These are phyloP conservation scores for Fragum fragum DNA, from an alignment of 2,888 invertebrate genomes.

Conservation along the genomic window DNA sequence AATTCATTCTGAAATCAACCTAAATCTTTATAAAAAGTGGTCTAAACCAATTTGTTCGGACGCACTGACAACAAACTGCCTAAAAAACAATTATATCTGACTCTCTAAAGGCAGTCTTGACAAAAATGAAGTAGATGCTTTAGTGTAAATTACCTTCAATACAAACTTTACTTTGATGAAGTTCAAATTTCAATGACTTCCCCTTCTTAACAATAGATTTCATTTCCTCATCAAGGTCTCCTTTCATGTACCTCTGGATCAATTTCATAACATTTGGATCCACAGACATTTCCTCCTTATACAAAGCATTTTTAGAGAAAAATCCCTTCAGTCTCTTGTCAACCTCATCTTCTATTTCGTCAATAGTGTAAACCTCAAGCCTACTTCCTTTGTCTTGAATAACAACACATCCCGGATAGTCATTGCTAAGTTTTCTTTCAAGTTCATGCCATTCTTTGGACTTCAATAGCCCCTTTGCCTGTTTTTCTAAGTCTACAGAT, in stretches of 20 bases:
- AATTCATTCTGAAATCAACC: too few relatives aligned
- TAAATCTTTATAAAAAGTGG: too few relatives aligned
- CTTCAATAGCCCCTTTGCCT: constrained; percentile 19
- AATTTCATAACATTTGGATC: constrained; percentile 32
- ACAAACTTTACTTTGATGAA: constrained; percentile 15
- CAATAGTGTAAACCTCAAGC: constrained; percentile 46
- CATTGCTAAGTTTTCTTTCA: constrained; percentile 31
- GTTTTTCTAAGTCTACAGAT: constrained; percentile 35
- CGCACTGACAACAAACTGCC: too few relatives aligned
- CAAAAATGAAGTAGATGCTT: too few relatives aligned
- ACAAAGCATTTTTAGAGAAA: constrained; percentile 43
- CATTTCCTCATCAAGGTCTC: constrained; percentile 20
- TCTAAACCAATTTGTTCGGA: too few relatives aligned
- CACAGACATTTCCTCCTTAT: constrained; percentile 40
- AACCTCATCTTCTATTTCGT: constrained; percentile 29
- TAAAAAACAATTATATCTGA: too few relatives aligned
- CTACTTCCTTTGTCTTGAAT: constrained; percentile 8
- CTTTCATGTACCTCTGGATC: constrained; percentile 26
- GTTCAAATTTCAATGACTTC: constrained; percentile 8
- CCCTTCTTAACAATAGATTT: constrained; percentile 15
- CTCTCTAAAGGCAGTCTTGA: too few relatives aligned
- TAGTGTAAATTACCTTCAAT: constrained; percentile 45
- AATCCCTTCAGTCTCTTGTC: constrained; percentile 43
- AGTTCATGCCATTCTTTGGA: constrained; percentile 43
- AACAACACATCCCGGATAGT: constrained; percentile 42